A percentile compares a stretch with the other conserved stretches of the same genome.
Conservation (phyloP, 2,888 invertebrate genomes). For the Aphidoletes aphidimyza region DNA sequence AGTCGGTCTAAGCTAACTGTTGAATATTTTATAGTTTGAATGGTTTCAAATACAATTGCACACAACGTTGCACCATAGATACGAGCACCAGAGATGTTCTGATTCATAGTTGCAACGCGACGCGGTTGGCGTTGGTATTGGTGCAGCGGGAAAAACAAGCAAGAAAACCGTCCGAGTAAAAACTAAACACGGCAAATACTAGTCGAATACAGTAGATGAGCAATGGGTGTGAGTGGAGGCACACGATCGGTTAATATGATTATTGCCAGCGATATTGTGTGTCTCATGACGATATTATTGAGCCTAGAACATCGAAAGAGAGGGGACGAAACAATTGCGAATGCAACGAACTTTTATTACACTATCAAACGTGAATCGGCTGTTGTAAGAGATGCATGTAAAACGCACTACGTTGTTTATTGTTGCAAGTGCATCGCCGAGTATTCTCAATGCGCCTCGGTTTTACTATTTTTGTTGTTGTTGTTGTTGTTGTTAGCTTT, state of each 20-base stretch:
- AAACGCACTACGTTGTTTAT: background rate
- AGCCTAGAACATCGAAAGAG: background rate
- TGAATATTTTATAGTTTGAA: conserved; percentile 53
- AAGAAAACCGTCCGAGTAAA: conserved; percentile 23
- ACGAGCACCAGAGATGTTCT: conserved; percentile 8
- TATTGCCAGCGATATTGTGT: background rate
- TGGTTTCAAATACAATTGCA: conserved; percentile 44
- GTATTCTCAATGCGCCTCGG: background rate
- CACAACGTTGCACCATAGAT: conserved; percentile 19
- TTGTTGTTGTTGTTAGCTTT: background rate
- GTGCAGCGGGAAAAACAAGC: conserved; percentile 19
- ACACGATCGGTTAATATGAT: background rate
- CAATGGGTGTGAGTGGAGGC: background rate
- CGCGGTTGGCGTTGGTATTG: background rate
- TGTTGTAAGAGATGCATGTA: conserved; percentile 24
- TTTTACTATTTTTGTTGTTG: background rate
- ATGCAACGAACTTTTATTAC: conserved; percentile 42
- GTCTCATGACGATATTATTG: background rate
- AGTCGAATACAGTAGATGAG: background rate
- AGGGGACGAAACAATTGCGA: background rate
- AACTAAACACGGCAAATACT: conserved; percentile 44
- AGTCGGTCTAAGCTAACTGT: conserved; percentile 48
- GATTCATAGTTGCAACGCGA: background rate
- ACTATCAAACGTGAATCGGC: background rate
- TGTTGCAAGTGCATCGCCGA: background rate